These are phyloP conservation scores for Helicorthomorpha holstii DNA, from an alignment of 1,140 invertebrate species.

Conservation along the genomic window DNA sequence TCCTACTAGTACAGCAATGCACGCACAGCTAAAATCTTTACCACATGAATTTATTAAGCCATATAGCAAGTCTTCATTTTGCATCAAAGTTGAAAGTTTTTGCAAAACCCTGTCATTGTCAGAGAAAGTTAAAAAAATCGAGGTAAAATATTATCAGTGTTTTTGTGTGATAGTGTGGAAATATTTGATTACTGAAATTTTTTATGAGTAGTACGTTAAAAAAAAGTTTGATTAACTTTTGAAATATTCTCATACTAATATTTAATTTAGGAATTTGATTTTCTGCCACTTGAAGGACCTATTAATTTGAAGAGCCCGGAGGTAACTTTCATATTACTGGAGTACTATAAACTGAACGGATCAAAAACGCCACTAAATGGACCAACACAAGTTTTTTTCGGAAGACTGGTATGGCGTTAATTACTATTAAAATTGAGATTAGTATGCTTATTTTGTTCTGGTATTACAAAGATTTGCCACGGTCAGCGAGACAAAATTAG, in stretches of 20 bases:
- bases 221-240: background rate
- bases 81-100: constrained; percentile 72
- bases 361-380: constrained; percentile 47
- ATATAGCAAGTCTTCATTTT: constrained; percentile 33
- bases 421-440: background rate
- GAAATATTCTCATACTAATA: background rate
- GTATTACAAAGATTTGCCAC: constrained; percentile 39
- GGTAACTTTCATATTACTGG: constrained; percentile 56
- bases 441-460: background rate
- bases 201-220: background rate
- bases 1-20: background rate
- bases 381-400: constrained; percentile 64
- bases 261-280: constrained; percentile 46
- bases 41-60: background rate
- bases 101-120: constrained; percentile 59
- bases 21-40: background rate
- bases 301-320: constrained; percentile 72
- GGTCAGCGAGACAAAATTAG: constrained; percentile 63
- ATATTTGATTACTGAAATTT: constrained; percentile 5
- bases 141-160: constrained; percentile 34
- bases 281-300: constrained; percentile 56
- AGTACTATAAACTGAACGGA: constrained; percentile 63
- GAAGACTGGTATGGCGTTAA: constrained; percentile 49
- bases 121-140: constrained; percentile 69
- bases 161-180: no score